Conservation (phyloP, 2,888 invertebrate genomes). For the Hylaea fasciaria region DNA sequence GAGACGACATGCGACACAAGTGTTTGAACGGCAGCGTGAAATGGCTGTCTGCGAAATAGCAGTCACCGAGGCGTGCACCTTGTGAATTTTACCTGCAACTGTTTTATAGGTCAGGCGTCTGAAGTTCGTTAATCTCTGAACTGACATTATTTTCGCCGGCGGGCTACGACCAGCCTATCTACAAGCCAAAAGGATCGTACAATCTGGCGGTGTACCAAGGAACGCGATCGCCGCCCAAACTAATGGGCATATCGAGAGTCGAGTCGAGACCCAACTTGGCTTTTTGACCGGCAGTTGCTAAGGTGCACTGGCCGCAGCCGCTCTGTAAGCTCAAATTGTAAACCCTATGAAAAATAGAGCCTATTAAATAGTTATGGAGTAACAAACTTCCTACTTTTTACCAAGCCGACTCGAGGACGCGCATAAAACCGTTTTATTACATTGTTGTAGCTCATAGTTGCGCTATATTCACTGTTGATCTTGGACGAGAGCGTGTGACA, state of each 20-base stretch:
- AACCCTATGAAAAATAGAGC: constrained; percentile 10
- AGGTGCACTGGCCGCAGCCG: constrained; percentile 21
- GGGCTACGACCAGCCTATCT: constrained; percentile 75
- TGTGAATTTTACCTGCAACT: constrained; percentile 58
- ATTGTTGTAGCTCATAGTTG: constrained; percentile 50
- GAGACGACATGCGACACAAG: constrained; percentile 11
- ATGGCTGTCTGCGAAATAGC: constrained; percentile 34
- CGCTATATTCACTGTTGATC: constrained; percentile 62
- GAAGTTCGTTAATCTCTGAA: constrained; percentile 84
- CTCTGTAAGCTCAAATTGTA: constrained; percentile 6
- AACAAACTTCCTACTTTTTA: constrained; percentile 38
- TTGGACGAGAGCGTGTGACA: constrained; percentile 63
- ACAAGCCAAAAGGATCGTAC: constrained; percentile 83
- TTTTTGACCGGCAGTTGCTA: constrained; percentile 61
- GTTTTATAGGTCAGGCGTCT: constrained; percentile 80
- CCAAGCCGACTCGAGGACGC: constrained; percentile 39
- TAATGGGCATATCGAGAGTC: constrained; percentile 79
- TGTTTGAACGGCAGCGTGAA: constrained; percentile 17
- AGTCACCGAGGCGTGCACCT: constrained; percentile 44
- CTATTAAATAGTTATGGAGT: constrained; percentile 40
- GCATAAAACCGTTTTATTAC: constrained; percentile 46
- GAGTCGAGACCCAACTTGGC: constrained; percentile 82
- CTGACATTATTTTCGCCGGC: constrained; percentile 80
- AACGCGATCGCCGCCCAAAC: constrained; percentile 78
- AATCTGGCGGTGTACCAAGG: constrained; percentile 84